These are phyloP conservation scores for Gordius sp. DNA, from an alignment of 2,888 invertebrate species.

Conservation along the genomic window DNA sequence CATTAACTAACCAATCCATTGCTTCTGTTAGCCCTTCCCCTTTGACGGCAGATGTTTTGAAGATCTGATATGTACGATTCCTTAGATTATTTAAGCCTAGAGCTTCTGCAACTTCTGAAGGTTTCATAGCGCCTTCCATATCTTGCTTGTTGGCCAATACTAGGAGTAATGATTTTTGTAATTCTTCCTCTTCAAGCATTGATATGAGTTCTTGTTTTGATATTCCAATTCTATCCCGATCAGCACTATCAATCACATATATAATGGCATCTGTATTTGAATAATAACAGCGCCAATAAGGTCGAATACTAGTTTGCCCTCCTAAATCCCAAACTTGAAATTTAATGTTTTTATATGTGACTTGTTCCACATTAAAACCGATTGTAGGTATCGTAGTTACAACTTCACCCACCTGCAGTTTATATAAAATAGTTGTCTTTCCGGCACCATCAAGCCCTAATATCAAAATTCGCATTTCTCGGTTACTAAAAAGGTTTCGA, in stretches of 20 bases:
- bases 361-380: constrained; percentile 96
- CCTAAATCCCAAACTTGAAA: constrained; percentile 97
- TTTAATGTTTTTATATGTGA: constrained; percentile 90
- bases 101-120: constrained; percentile 79
- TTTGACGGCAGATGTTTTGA: constrained; percentile 89
- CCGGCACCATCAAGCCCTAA: constrained; percentile 35
- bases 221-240: constrained; percentile 90
- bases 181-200: constrained; percentile 90
- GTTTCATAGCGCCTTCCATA: constrained; percentile 81
- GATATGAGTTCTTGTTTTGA: constrained; percentile 88
- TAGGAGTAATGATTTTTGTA: constrained; percentile 73
- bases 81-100: constrained; percentile 74
- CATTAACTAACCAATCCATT: constrained; percentile 63
- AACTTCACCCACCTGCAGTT: constrained; percentile 85
- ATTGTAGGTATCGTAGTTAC: constrained; percentile 73
- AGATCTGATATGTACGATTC: constrained; percentile 92
- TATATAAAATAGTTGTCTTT: constrained; percentile 87
- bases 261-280: constrained; percentile 99
- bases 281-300: constrained; percentile 98
- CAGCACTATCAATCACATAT: constrained; percentile 94
- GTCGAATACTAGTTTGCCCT: constrained; percentile 94
- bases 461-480: constrained; percentile 35
- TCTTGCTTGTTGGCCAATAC: constrained; percentile 97
- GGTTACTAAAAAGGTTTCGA: constrained; percentile 28
- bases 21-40: constrained; percentile 92